phyloP scores from a whole-genome alignment of 2,113 vertebrate species.

The Symphodus melops region DNA sequence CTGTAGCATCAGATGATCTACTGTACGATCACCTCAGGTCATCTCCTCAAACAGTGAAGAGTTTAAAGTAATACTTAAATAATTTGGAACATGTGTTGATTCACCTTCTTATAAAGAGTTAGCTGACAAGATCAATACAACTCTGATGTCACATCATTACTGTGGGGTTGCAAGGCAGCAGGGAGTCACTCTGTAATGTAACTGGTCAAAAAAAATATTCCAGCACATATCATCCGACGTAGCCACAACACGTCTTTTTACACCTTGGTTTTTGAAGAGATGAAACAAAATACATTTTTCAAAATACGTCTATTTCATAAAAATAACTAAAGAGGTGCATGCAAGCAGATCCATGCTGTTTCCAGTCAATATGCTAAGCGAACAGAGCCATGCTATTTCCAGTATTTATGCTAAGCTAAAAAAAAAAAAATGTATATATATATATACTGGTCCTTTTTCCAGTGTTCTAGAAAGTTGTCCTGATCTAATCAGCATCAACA shows the following conservation, averaged over 20 bases:
- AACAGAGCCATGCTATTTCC: no score
- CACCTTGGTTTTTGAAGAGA: not conserved
- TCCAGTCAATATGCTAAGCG: no score
- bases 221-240: not conserved
- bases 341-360: not conserved
- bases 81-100: not conserved
- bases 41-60: not conserved
- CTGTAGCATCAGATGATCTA: conserved; percentile 15
- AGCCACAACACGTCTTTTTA: not conserved
- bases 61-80: conserved; percentile 2
- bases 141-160: not conserved
- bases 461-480: not conserved
- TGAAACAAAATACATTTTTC: not conserved
- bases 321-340: not conserved
- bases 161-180: not conserved
- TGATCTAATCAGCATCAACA: not conserved
- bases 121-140: no score
- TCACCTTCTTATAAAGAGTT: no score
- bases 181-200: not conserved
- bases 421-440: no score
- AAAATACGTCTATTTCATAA: not conserved
- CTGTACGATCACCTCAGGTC: not conserved
- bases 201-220: not conserved
- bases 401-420: no score
- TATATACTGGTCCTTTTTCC: no score